phyloP scores from a whole-genome alignment of 2,888 invertebrate genomes.

The Eupithecia subfuscata region DNA sequence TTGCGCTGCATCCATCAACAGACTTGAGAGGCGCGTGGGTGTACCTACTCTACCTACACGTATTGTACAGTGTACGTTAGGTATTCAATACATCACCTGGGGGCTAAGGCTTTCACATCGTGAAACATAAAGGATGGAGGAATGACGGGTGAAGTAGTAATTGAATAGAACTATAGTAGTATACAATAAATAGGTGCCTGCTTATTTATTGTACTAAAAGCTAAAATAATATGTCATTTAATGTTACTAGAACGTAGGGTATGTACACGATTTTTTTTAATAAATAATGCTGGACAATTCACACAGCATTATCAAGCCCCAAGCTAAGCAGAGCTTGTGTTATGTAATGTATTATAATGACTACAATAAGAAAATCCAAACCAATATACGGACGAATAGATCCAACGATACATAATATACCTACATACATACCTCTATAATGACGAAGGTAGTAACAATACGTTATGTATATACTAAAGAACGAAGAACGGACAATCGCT shows the following conservation, averaged over 20 bases:
- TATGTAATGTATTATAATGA: too few species aligned
- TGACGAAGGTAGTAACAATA: too few species aligned
- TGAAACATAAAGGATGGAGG: neutral
- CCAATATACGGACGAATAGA: too few species aligned
- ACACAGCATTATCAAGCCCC: too few species aligned
- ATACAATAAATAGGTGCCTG: neutral
- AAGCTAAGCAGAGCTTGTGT: too few species aligned
- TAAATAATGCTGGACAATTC: too few species aligned
- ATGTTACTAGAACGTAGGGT: neutral
- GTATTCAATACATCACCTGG: constrained; percentile 3
- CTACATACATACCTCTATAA: too few species aligned
- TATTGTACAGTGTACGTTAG: neutral
- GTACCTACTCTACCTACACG: neutral
- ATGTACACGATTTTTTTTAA: too few species aligned
- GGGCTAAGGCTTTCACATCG: neutral
- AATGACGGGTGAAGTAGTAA: neutral
- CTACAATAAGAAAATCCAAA: too few species aligned
- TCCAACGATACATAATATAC: too few species aligned
- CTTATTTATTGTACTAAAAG: neutral
- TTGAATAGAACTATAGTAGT: neutral
- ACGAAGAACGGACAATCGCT: too few species aligned
- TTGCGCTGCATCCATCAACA: neutral
- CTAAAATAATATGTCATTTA: neutral
- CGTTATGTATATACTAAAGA: too few species aligned
- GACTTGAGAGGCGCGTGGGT: neutral